Evolutionary conservation across 2,888 invertebrate species (phyloP).

Genomic region (Torymus texanus): DNA sequence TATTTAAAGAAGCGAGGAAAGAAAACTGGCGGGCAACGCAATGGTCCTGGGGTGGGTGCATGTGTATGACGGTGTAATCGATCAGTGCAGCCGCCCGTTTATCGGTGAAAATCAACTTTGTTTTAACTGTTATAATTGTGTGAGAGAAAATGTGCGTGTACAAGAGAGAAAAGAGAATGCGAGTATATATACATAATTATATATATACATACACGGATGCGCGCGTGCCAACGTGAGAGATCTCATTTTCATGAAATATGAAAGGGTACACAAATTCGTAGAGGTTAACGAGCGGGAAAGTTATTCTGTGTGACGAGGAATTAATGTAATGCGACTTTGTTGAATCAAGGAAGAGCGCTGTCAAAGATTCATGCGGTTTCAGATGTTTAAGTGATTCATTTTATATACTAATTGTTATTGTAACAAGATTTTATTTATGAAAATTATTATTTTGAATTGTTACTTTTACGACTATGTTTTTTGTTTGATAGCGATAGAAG

Average conservation of each 20-base stretch:
- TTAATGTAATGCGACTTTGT: slow-evolving; percentile 24
- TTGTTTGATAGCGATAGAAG: no score
- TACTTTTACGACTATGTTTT: no score
- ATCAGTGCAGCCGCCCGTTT: slow-evolving; percentile 45
- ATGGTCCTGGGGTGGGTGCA: slow-evolving; percentile 73
- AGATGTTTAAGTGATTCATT: no score
- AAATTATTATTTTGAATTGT: no score
- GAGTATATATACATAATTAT: slow-evolving; percentile 38
- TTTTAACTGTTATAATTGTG: slow-evolving; percentile 54
- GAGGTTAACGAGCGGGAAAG: background rate
- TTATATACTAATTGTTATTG: no score
- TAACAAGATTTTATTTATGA: no score
- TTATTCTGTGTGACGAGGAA: slow-evolving; percentile 30
- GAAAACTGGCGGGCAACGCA: slow-evolving; percentile 50
- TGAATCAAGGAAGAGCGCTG: background rate
- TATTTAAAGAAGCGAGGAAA: slow-evolving; percentile 18
- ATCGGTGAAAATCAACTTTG: slow-evolving; percentile 44
- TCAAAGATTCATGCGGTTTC: background rate
- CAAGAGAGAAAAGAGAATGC: slow-evolving; percentile 1
- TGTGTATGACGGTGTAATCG: slow-evolving; percentile 63
- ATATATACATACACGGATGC: slow-evolving; percentile 6
- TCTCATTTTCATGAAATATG: slow-evolving; percentile 38
- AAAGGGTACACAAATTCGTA: slow-evolving; percentile 11
- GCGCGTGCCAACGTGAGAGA: slow-evolving; percentile 12
- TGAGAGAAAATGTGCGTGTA: background rate